Base-by-base conservation (phyloP, 1,140 invertebrate species). In the Procambarus clarkii region DNA sequence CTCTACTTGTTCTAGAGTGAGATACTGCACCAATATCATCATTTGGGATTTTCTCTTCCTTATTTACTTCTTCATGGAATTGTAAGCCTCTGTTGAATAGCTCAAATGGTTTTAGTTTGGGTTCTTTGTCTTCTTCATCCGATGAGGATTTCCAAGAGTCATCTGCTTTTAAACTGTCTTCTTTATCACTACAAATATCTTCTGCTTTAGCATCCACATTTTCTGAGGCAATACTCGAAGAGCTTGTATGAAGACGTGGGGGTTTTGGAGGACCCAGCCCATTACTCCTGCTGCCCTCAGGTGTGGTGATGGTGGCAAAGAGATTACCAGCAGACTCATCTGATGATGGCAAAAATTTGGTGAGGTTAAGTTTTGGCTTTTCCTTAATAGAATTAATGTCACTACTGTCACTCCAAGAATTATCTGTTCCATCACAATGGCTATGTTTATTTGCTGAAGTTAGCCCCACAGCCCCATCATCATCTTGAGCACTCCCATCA, bases 101-200 rank as follows among this genome's bases (percentile, higher is more conserved):
- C 13, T 48, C 24, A 15, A 80, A 44, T 0, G 76, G 15, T 50
- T 91, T 91, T 18, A 79, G 24, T 8, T 54, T 54, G 50, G 50
- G 50, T 54, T 54, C 50, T 34, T 34, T 34, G 13, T 86, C 80
- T 46, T 91, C 89, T 74, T 89, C 87, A 34, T 86, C 82, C 34
- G 89, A 91, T 79, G 89, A 91, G 50, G 89, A 91, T 50, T 91
- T 91, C 89, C 89, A 91, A 7, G 89, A 91, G 45, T 91, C 83
- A 24, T 80, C 77, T 21, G 50, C 76, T 69, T 79, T 85, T 44
- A 78, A 74, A 77, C 54, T 77, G 3, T 85, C 69, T 18, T 85
- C 64, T 76, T 83, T 34, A 15, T 54, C 60, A 13, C 44, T 82
- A 60, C 15, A 71, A 54, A 78, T 71, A n/a, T 64, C 74, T 71